Evolutionary conservation across 2,797 vertebrate genomes (phyloP).

Genomic region (Todus mexicanus): DNA sequence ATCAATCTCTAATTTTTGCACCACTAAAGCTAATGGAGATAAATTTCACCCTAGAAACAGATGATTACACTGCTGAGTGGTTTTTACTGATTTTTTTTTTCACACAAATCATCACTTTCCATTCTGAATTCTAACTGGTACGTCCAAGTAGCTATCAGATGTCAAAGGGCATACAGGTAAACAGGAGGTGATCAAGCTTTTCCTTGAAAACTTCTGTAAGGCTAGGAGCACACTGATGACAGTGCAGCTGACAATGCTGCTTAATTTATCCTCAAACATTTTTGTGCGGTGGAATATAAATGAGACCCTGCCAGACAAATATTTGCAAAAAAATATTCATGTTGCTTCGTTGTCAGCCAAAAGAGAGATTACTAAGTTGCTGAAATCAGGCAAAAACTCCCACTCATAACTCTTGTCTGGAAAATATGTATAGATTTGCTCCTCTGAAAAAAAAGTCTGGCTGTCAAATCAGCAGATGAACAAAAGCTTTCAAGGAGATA

Average conservation of each 20-base stretch:
- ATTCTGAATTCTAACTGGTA: neutral
- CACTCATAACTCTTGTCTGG: slow-evolving; percentile 58
- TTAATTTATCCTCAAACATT: slow-evolving; percentile 41
- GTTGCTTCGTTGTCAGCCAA: slow-evolving; percentile 62
- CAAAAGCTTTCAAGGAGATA: neutral
- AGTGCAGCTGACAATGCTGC: neutral
- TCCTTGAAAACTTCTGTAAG: neutral
- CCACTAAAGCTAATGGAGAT: neutral
- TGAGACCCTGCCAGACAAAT: slow-evolving; percentile 54
- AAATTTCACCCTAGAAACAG: neutral
- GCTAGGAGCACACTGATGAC: neutral
- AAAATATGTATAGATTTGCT: slow-evolving; percentile 59
- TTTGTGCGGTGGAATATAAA: slow-evolving; percentile 25
- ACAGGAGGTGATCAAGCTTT: neutral
- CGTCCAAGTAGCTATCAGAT: neutral
- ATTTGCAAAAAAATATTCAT: slow-evolving; percentile 52
- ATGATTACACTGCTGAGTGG: neutral
- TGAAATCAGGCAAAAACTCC: slow-evolving; percentile 58
- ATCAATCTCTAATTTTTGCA: neutral
- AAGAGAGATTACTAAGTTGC: slow-evolving; percentile 54
- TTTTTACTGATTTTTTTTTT: neutral
- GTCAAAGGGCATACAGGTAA: neutral
- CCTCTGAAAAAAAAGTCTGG: slow-evolving; percentile 36
- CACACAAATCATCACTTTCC: neutral
- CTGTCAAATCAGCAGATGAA: slow-evolving; percentile 39